Conservation (phyloP, 2,888 invertebrate genomes). For the Cephus pygmeus region DNA sequence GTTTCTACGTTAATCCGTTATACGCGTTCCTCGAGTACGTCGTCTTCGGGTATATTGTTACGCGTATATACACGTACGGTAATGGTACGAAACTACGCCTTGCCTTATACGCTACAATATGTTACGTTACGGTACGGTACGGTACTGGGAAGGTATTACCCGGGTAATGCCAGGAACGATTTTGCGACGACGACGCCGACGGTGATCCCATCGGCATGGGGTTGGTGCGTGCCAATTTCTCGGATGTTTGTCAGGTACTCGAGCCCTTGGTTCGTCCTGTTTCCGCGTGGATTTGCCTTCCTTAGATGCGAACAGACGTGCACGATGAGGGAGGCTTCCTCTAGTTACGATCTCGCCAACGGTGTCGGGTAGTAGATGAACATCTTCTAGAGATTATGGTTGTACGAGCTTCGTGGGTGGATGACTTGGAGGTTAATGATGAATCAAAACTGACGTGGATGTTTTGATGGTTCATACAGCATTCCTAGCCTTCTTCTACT, state of each 20-base stretch:
- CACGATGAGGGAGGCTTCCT: background rate
- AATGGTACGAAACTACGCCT: background rate
- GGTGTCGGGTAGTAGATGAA: background rate
- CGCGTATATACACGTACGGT: background rate
- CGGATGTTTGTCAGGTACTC: background rate
- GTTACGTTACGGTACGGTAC: background rate
- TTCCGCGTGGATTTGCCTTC: constrained; percentile 4
- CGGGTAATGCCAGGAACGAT: constrained; percentile 31
- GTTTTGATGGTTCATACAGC: background rate
- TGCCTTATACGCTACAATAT: background rate
- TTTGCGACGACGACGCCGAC: background rate
- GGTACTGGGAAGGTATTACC: constrained; percentile 29
- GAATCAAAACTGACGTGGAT: background rate
- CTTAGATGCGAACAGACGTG: background rate
- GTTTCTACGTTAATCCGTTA: background rate
- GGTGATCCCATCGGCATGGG: background rate
- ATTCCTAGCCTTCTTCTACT: background rate
- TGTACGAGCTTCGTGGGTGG: constrained; percentile 1
- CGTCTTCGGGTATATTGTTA: background rate
- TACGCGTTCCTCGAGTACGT: background rate
- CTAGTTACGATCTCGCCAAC: background rate
- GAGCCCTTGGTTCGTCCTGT: background rate
- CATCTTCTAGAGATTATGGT: background rate
- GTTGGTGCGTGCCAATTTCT: background rate
- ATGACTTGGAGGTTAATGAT: background rate